Evolutionary conservation across 2,113 vertebrate species (phyloP).

Genomic region (Urocolius indicus): DNA sequence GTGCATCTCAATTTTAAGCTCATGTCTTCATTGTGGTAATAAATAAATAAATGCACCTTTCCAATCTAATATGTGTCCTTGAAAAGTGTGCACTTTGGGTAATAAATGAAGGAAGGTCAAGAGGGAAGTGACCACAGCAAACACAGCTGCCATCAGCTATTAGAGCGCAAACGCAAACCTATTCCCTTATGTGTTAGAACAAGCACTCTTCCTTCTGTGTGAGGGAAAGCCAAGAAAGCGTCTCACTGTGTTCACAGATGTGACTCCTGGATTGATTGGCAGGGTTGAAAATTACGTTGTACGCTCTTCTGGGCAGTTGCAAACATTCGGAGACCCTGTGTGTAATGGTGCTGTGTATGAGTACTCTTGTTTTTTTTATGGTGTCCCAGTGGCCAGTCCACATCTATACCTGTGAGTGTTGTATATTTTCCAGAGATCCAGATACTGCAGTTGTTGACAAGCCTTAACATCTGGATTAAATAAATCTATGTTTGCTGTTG

Average conservation of each 20-base stretch:
- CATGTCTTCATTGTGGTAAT: not conserved
- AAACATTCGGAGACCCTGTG: not conserved
- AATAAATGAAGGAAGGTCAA: not conserved
- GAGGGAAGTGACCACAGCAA: not conserved
- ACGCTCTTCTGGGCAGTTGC: not conserved
- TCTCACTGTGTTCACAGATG: not conserved
- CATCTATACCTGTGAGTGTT: not conserved
- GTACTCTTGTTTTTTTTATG: not conserved
- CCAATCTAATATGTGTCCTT: not conserved
- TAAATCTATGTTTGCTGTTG: not conserved
- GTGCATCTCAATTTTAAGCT: not conserved
- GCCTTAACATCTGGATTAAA: not conserved
- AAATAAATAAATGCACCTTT: not conserved
- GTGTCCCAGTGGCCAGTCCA: not conserved
- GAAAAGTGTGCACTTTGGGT: not conserved
- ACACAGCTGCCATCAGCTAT: not conserved
- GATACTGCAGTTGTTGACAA: not conserved
- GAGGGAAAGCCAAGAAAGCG: not conserved
- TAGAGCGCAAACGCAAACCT: not conserved
- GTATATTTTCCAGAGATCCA: not conserved
- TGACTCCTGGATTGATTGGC: not conserved
- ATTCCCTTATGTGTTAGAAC: not conserved
- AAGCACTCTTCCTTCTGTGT: not conserved
- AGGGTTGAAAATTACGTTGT: not conserved
- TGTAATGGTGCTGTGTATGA: rapidly evolving